Conservation (phyloP, 2,888 invertebrate species). For the Drosophila ochracea region DNA sequence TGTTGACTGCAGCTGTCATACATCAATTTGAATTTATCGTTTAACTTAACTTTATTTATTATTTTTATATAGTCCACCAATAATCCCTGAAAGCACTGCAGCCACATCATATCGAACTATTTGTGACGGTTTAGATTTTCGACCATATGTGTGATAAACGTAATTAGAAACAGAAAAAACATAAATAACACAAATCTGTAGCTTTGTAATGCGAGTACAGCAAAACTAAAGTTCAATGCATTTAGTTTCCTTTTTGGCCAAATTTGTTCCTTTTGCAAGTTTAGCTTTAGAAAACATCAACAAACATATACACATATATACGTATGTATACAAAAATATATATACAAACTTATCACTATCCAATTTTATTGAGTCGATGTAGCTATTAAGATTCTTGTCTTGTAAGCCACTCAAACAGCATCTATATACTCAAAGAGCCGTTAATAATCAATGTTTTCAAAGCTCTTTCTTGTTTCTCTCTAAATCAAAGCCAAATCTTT, state of each 20-base stretch:
- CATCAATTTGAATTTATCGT: not conserved
- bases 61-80: constrained; percentile 5
- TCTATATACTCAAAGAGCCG: constrained; percentile 18
- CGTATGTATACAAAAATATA: constrained; percentile 30
- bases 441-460: constrained; percentile 22
- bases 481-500: constrained; percentile 54
- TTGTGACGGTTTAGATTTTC: constrained; percentile 63
- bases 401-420: constrained; percentile 26
- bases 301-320: constrained; percentile 28
- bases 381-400: constrained; percentile 47
- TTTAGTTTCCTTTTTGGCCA: constrained; percentile 74
- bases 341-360: constrained; percentile 42
- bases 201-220: constrained; percentile 40
- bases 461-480: not conserved
- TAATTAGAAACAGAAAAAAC: constrained; percentile 55
- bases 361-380: constrained; percentile 44
- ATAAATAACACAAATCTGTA: constrained; percentile 41
- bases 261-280: constrained; percentile 73
- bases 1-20: constrained; percentile 32
- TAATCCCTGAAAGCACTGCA: constrained; percentile 34
- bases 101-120: constrained; percentile 46
- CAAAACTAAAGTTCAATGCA: constrained; percentile 60
- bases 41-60: constrained; percentile 13
- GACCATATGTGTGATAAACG: constrained; percentile 77
- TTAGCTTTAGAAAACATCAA: constrained; percentile 56